These are phyloP conservation scores for Lasioglossum villosulum DNA, from an alignment of 2,888 invertebrate species.

Conservation along the genomic window DNA sequence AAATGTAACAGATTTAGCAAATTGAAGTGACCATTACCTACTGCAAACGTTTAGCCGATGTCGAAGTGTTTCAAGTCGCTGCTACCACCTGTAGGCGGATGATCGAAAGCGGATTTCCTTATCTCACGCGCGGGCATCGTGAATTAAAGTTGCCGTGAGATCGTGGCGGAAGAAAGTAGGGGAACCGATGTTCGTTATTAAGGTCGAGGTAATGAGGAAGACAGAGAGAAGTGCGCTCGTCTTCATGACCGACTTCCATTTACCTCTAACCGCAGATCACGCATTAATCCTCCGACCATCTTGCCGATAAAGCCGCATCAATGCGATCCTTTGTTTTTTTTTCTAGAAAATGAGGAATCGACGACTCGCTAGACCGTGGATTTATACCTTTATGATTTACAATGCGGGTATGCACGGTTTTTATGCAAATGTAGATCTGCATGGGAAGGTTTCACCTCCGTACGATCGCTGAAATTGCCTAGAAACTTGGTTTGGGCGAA, in stretches of 20 bases:
- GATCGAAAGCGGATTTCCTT: slow-evolving; percentile 57
- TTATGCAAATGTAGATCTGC: not conserved
- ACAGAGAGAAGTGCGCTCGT: slow-evolving; percentile 24
- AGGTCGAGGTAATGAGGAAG: slow-evolving; percentile 61
- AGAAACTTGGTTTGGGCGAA: not conserved
- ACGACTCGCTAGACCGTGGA: not conserved
- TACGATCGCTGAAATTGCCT: not conserved
- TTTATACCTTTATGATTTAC: not conserved
- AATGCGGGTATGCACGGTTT: not conserved
- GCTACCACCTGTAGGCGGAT: slow-evolving; percentile 44
- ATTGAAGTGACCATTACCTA: not conserved
- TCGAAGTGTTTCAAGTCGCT: slow-evolving; percentile 26
- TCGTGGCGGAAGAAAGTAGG: slow-evolving; percentile 37
- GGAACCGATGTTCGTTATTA: slow-evolving; percentile 49
- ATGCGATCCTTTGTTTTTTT: not conserved
- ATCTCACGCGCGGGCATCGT: slow-evolving; percentile 1
- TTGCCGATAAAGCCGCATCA: not conserved
- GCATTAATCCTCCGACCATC: not conserved
- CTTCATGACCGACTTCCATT: slow-evolving; percentile 50
- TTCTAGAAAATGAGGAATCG: not conserved
- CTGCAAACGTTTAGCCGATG: slow-evolving; percentile 46
- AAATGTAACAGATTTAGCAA: not conserved
- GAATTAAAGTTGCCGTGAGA: slow-evolving; percentile 44
- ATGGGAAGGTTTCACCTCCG: not conserved
- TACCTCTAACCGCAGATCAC: not conserved